Conservation (phyloP, 2,113 vertebrate species). For the Aphelocoma coerulescens region DNA sequence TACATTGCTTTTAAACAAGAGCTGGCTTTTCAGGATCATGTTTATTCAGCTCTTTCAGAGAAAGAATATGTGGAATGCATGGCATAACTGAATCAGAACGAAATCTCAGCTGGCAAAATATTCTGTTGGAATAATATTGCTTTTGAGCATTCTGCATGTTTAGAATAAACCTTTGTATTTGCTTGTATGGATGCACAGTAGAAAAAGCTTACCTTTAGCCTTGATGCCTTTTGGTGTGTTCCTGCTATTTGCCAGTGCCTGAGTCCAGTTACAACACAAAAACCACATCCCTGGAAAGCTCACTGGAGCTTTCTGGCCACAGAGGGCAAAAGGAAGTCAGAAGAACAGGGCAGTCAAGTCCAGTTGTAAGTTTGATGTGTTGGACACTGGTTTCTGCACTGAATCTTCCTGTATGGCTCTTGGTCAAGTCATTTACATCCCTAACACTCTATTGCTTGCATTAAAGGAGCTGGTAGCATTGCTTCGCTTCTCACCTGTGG, state of each 20-base stretch:
- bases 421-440: not conserved
- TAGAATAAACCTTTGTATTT: not conserved
- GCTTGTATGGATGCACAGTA: accelerated
- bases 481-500: not conserved
- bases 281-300: not conserved
- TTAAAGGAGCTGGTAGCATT: not conserved
- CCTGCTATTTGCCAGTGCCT: not conserved
- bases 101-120: not conserved
- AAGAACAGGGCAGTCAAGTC: not conserved
- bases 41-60: not conserved
- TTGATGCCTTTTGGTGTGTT: not conserved
- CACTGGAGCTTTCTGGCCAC: not conserved
- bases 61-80: not conserved
- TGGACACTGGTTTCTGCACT: not conserved
- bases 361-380: not conserved
- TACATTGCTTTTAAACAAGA: not conserved
- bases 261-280: not conserved
- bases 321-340: not conserved
- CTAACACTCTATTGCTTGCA: not conserved
- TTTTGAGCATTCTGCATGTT: not conserved
- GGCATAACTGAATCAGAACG: not conserved
- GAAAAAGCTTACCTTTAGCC: not conserved
- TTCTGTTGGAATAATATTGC: not conserved
- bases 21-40: not conserved
- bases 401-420: not conserved